Percentiles rank a stretch among this genome's conserved stretches.
Conservation (phyloP, 2,888 invertebrate species). For the Cosmia pyralina region DNA sequence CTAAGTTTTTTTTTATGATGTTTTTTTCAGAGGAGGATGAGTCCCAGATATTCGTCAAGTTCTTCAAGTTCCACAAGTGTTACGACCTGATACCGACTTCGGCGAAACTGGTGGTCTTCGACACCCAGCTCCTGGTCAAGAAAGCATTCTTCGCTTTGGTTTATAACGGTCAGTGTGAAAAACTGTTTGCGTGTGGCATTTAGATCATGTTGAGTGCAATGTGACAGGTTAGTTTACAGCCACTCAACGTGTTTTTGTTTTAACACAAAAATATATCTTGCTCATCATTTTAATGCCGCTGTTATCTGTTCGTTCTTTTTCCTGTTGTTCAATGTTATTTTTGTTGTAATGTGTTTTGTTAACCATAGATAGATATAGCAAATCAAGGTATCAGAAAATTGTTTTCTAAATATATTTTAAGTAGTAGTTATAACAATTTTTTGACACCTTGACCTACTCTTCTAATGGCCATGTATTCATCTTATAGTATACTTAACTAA, state of each 20-base stretch:
- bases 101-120: conserved; percentile 99
- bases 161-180: conserved; percentile 95
- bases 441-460: conserved; percentile 24
- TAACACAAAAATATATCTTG: conserved; percentile 27
- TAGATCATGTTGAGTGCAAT: conserved; percentile 47
- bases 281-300: conserved; percentile 35
- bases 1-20: conserved; percentile 59
- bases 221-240: conserved; percentile 27
- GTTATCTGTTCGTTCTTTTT: conserved; percentile 39
- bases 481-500: background rate
- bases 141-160: conserved; percentile 99
- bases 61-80: conserved; percentile 99
- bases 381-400: conserved; percentile 20
- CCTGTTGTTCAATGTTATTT: conserved; percentile 36
- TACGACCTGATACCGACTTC: conserved; percentile 99
- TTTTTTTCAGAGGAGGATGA: conserved; percentile 96
- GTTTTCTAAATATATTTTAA: no score
- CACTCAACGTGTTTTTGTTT: conserved; percentile 18
- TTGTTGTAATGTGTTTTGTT: conserved; percentile 24
- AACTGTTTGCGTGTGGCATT: conserved; percentile 37
- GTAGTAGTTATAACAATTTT: conserved; percentile 6
- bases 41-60: conserved; percentile 99
- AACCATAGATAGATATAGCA: conserved; percentile 16
- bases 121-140: conserved; percentile 99
- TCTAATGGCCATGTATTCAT: conserved; percentile 8